phyloP scores from a whole-genome alignment of 2,113 vertebrate species.

The Callopanchax toddi region DNA sequence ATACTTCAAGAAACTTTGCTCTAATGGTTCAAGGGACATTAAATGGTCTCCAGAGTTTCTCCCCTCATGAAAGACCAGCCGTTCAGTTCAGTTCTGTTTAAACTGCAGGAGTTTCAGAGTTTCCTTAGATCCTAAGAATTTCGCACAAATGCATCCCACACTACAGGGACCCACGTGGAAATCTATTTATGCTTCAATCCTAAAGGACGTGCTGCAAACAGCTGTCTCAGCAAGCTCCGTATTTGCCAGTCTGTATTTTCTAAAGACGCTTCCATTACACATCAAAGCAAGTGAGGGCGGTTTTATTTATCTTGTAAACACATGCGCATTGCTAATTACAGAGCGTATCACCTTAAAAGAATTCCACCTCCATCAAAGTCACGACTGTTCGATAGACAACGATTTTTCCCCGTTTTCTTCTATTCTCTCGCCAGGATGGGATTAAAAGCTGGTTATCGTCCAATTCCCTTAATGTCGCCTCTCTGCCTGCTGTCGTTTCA shows the following conservation, averaged over 20 bases:
- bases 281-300: slow-evolving; percentile 55
- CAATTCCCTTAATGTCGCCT: slow-evolving; percentile 73
- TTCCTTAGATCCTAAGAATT: slow-evolving; percentile 5
- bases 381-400: slow-evolving; percentile 60
- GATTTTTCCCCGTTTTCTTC: slow-evolving; percentile 56
- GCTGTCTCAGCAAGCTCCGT: slow-evolving; percentile 46
- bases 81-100: not conserved
- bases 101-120: not conserved
- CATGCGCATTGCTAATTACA: slow-evolving; percentile 69
- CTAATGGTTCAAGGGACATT: slow-evolving; percentile 11
- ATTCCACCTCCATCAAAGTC: slow-evolving; percentile 75
- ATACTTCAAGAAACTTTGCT: slow-evolving; percentile 14
- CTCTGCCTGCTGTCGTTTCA: slow-evolving; percentile 57
- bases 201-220: slow-evolving; percentile 35
- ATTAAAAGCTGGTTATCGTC: slow-evolving; percentile 77
- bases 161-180: slow-evolving; percentile 8
- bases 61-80: slow-evolving; percentile 2
- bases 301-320: slow-evolving; percentile 76
- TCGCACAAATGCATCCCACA: slow-evolving; percentile 15
- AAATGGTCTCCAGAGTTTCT: slow-evolving; percentile 10
- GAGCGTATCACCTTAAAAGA: slow-evolving; percentile 68
- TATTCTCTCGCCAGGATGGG: slow-evolving; percentile 69
- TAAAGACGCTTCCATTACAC: slow-evolving; percentile 55
- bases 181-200: slow-evolving; percentile 24
- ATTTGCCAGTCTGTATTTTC: slow-evolving; percentile 33